Evolutionary conservation across 1,140 invertebrate genomes (phyloP), one percentile per base, ranked within the genome.

Genomic region (Teleopsis dalmanni): DNA sequence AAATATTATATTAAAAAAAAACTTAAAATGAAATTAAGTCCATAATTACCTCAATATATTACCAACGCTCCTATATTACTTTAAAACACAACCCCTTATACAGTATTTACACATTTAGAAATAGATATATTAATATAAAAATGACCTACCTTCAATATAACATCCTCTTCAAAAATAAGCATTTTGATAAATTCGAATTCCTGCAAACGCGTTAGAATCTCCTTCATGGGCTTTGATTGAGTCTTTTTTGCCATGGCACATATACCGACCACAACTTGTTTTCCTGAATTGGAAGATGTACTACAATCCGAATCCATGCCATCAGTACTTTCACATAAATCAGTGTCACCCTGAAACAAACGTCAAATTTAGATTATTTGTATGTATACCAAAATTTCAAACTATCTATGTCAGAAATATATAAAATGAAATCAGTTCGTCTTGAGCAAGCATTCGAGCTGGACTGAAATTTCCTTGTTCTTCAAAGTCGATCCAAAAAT

Each of bases 191-290:
- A 95, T 67, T 96, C 91, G 73, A 98, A 98, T 70, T 97, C 92
- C 21, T 93, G 87, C 10, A 98, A 78, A 2, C 95, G 78, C 1
- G 86, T 91, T 14, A 99, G 77, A 62, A 99, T 99, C 73, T 98
- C 95, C 68, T 89, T 91, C 95, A 99, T 99, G 3, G 95, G 95
- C 76, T 97, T 97, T 43, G 94, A 97, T 58, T 93, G 87, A 3
- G 93, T 94, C 74, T 99, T 99, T 72, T 98, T 99, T 57, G 89
- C 87, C 95, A 98, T 98, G 33, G 95, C 93, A 78, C 95, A 98
- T 51, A 98, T 85, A 37, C 95, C 95, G 52, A 98, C 91, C 61
- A 94, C 78, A 43, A 98, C 91, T 62, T 93, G 67, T 40, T 70
- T 70, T 18, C 67, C 69, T 11, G 57, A 61, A 57, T 58, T 69